A percentile compares a stretch with the other conserved stretches of the same genome.
Evolutionary conservation across 2,888 invertebrate species (phyloP).

Genomic region (Sesamia inferens): DNA sequence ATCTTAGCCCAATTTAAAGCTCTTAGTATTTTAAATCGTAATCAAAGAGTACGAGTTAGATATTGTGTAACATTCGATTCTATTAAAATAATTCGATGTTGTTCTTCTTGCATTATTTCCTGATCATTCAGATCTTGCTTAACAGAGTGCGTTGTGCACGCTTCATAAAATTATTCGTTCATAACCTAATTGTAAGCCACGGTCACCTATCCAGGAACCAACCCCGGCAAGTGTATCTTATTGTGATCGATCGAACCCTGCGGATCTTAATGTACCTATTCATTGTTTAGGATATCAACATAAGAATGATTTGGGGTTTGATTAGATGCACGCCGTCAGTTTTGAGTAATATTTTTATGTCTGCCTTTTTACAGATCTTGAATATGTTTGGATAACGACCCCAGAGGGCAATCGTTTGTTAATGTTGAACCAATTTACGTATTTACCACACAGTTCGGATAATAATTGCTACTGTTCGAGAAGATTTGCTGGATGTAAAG

Average conservation of each 20-base stretch:
- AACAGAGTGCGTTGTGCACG: neutral
- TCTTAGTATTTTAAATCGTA: neutral
- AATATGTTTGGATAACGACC: conserved; percentile 29
- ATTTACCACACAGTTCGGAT: neutral
- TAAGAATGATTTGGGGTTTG: too few relatives aligned
- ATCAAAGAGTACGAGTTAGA: neutral
- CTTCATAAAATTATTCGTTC: neutral
- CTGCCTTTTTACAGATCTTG: neutral
- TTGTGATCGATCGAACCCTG: too few relatives aligned
- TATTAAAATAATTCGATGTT: conserved; percentile 2
- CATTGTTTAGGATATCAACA: too few relatives aligned
- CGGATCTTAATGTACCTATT: too few relatives aligned
- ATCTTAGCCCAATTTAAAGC: neutral
- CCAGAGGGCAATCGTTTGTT: conserved; percentile 19
- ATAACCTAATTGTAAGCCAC: neutral
- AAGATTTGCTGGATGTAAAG: conserved; percentile 33
- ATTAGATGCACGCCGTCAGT: too few relatives aligned
- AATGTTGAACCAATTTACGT: conserved; percentile 28
- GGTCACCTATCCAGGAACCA: too few relatives aligned
- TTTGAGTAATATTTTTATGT: neutral
- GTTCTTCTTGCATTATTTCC: neutral
- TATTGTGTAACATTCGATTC: neutral
- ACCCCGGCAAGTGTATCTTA: too few relatives aligned
- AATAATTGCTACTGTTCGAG: conserved; percentile 18
- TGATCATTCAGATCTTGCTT: neutral